These are phyloP conservation scores for Ophiothrix spiculata DNA, from an alignment of 35 echinoderm and acorn worm species.

Conservation along the genomic window DNA sequence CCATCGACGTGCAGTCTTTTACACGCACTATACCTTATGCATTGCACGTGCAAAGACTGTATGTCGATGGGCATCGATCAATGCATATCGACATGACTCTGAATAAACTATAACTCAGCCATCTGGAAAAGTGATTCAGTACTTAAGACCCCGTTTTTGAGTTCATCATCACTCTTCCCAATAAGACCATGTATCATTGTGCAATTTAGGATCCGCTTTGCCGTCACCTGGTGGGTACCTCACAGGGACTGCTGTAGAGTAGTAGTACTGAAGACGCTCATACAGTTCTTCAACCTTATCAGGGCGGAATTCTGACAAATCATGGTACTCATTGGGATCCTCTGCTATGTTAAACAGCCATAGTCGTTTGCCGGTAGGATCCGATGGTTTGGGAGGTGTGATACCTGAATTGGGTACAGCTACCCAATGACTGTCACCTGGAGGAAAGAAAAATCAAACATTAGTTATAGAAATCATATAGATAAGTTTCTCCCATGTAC, in stretches of 20 bases:
- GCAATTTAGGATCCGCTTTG: constrained; percentile 44
- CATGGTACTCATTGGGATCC: constrained; percentile 72
- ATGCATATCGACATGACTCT: too few species aligned
- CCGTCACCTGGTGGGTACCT: constrained; percentile 44
- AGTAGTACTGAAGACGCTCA: constrained; percentile 37
- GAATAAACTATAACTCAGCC: too few species aligned
- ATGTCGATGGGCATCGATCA: too few species aligned
- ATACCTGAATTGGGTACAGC: constrained; percentile 66
- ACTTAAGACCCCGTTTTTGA: too few species aligned
- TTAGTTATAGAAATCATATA: too few species aligned
- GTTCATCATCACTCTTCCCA: too few species aligned
- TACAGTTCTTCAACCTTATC: constrained; percentile 53
- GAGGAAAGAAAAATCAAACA: neutral
- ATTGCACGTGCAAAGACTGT: too few species aligned
- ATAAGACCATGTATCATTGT: constrained; percentile 59
- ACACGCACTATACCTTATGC: too few species aligned
- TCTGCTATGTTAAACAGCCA: constrained; percentile 77
- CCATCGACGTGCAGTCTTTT: too few species aligned
- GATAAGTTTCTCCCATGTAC: too few species aligned
- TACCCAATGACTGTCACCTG: constrained; percentile 76
- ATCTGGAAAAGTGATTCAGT: too few species aligned
- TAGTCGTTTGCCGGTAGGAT: constrained; percentile 35
- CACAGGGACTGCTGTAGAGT: constrained; percentile 26
- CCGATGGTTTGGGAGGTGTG: constrained; percentile 31
- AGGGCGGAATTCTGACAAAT: constrained; percentile 53